Conservation (phyloP, 2,797 vertebrate genomes). For the Hippocampus kuda region DNA sequence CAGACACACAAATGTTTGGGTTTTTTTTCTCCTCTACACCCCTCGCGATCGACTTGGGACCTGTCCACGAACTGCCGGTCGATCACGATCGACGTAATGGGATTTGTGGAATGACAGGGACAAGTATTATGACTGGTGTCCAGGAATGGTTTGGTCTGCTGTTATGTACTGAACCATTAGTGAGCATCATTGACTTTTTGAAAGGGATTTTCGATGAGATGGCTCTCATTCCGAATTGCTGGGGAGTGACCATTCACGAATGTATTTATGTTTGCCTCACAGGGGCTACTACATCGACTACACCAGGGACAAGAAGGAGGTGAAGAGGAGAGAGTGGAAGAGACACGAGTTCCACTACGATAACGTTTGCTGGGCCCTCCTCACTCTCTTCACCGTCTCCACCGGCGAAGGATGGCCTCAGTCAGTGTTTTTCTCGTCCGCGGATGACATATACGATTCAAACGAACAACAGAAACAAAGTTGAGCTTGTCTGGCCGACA, state of each 20-base stretch:
- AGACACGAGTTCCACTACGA: constrained; percentile 97
- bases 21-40: no score
- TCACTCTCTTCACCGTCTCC: constrained; percentile 94
- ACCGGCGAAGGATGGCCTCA: constrained; percentile 97
- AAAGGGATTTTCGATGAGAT: neutral
- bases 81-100: no score
- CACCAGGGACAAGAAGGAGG: constrained; percentile 89
- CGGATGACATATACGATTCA: neutral
- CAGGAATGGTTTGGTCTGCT: no score
- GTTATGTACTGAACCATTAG: no score
- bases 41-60: no score
- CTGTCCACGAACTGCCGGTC: no score
- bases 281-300: constrained; percentile 96
- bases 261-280: constrained; percentile 29
- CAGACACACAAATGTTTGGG: no score
- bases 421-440: constrained; percentile 64
- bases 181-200: neutral
- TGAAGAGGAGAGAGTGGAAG: constrained; percentile 92
- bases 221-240: no score
- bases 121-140: no score
- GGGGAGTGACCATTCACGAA: constrained; percentile 8
- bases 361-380: constrained; percentile 93
- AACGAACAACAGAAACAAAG: neutral
- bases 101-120: no score
- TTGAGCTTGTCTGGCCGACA: constrained; percentile 31